Evolutionary conservation across 2,888 invertebrate genomes (phyloP).

Genomic region (Anticlea derivata): DNA sequence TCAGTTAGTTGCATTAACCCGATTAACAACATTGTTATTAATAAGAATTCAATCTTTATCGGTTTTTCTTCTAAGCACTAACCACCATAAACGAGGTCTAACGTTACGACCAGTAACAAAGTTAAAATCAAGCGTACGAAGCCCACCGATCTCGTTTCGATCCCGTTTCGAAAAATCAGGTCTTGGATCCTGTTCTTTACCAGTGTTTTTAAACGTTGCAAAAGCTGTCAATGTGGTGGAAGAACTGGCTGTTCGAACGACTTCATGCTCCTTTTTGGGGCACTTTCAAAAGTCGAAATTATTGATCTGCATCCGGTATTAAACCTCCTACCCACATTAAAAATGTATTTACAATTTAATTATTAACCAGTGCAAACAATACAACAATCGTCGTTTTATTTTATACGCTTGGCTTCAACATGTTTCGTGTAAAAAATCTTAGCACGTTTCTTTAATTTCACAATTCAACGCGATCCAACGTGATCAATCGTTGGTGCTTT

Average conservation of each 20-base stretch:
- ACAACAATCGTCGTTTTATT: constrained; percentile 5
- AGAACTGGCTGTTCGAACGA: constrained; percentile 17
- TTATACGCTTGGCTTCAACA: neutral
- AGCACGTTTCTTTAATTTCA: constrained; percentile 15
- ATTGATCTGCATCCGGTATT: constrained; percentile 5
- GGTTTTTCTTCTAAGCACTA: too few relatives aligned
- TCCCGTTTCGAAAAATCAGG: constrained; percentile 32
- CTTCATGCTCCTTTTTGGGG: constrained; percentile 10
- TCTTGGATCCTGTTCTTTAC: constrained; percentile 31
- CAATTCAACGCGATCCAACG: constrained; percentile 9
- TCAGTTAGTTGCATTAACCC: neutral
- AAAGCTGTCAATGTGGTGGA: constrained; percentile 15
- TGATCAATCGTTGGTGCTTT: constrained; percentile 6
- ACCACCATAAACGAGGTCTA: neutral
- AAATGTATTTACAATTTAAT: too few relatives aligned
- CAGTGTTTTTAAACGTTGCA: constrained; percentile 23
- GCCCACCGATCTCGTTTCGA: constrained; percentile 22
- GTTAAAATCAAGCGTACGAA: constrained; percentile 22
- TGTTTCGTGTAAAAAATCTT: neutral
- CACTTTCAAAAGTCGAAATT: constrained; percentile 15
- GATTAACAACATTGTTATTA: neutral
- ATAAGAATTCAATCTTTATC: too few relatives aligned
- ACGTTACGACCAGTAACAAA: constrained; percentile 1
- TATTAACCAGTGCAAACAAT: too few relatives aligned
- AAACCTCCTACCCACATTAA: constrained; percentile 3